Percentiles rank a stretch among this genome's conserved stretches.
Conservation (phyloP, 2,888 invertebrate genomes). For the Cephus sareptanus region DNA sequence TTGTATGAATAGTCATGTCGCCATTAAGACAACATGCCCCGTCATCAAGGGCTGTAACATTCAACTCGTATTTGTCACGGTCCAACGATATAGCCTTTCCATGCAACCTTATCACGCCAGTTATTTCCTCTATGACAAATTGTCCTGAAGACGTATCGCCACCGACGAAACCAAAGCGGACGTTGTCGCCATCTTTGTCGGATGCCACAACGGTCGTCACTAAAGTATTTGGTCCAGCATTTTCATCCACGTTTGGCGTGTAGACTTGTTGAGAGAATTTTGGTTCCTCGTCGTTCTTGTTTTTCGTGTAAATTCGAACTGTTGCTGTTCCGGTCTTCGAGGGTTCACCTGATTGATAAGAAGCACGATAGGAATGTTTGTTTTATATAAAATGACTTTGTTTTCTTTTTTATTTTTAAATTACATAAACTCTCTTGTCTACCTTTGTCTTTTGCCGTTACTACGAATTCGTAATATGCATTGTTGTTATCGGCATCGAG, state of each 20-base stretch:
- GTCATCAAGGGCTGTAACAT: constrained; percentile 97
- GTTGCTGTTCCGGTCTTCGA: constrained; percentile 93
- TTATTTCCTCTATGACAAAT: constrained; percentile 95
- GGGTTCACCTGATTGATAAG: constrained; percentile 76
- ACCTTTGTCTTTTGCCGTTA: constrained; percentile 94
- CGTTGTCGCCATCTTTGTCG: constrained; percentile 97
- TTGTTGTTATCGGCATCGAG: constrained; percentile 96
- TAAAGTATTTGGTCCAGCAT: constrained; percentile 93
- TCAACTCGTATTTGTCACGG: constrained; percentile 93
- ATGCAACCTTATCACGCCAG: constrained; percentile 91
- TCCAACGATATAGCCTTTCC: constrained; percentile 88
- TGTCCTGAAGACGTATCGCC: constrained; percentile 91
- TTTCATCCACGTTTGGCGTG: constrained; percentile 95
- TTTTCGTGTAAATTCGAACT: constrained; percentile 95
- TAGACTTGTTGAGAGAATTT: constrained; percentile 97
- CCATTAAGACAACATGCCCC: constrained; percentile 96
- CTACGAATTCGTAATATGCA: constrained; percentile 94
- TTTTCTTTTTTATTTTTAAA: neutral
- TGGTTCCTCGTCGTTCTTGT: constrained; percentile 97
- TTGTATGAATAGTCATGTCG: constrained; percentile 88
- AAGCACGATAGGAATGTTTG: neutral
- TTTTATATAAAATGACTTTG: neutral
- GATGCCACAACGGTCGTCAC: constrained; percentile 97
- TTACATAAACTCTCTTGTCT: neutral
- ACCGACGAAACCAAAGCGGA: constrained; percentile 91